Conservation (phyloP, 2,888 invertebrate genomes). For the Scaptomyza tumidula region DNA sequence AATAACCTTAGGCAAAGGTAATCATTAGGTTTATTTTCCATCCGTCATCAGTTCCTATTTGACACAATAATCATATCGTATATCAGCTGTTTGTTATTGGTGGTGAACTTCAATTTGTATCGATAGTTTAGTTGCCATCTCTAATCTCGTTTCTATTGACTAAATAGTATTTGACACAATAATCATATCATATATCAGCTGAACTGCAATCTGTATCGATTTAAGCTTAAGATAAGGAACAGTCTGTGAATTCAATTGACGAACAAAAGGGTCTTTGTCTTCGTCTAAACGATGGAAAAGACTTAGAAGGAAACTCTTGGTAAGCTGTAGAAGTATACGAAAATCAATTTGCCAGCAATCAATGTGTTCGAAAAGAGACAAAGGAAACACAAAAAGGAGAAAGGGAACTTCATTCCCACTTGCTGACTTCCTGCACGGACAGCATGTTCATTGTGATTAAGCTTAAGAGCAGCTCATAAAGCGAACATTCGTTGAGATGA, state of each 20-base stretch:
- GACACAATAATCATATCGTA: constrained; percentile 5
- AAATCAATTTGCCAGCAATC: constrained; percentile 37
- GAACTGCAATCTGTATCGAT: constrained; percentile 42
- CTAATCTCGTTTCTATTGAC: background rate
- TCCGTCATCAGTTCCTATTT: background rate
- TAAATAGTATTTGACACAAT: constrained; percentile 2
- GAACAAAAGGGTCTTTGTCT: constrained; percentile 39
- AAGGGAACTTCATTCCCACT: constrained; percentile 7
- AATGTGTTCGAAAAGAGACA: constrained; percentile 7
- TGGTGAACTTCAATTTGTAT: constrained; percentile 35
- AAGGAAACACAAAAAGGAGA: background rate
- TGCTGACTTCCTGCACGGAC: constrained; percentile 17
- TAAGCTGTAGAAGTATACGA: constrained; percentile 24
- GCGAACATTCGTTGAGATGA: constrained; percentile 49
- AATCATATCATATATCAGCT: constrained; percentile 8
- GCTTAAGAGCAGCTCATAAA: constrained; percentile 45
- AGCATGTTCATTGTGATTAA: constrained; percentile 26
- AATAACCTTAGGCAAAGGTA: background rate
- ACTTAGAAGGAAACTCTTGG: constrained; percentile 24
- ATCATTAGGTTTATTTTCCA: background rate
- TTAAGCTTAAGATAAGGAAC: constrained; percentile 33
- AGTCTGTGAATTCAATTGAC: constrained; percentile 35
- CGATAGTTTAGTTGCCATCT: constrained; percentile 6
- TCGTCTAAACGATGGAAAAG: constrained; percentile 1
- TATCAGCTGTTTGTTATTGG: background rate